Base-by-base conservation (phyloP, 1,140 invertebrate genomes). In the Drosophila arizonae region DNA sequence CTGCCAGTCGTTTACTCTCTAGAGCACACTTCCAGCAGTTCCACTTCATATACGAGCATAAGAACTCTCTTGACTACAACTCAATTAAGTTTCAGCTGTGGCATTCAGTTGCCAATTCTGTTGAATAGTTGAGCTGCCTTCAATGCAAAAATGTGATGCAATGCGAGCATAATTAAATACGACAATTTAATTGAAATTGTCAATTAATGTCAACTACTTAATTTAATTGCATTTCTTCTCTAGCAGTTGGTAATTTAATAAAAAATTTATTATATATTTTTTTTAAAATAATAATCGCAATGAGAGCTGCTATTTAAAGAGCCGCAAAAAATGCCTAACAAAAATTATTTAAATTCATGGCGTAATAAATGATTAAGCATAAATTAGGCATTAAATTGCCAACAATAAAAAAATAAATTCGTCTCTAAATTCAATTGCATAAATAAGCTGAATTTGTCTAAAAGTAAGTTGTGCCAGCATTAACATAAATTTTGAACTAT, bases 401-500 rank as follows among this genome's bases (percentile, higher is more conserved):
- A 46, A 3, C 6, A 17, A 46, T 17, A 46, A 15, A 45, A 45
- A 15, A 6, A 45, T 45, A 45, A 2, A 45, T 45, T 17, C 15
- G 15, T 45, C 6, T 45, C 6, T 11, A 13, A 26, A 6, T 51
- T 51, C 10, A 28, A 26, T n/a, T 51, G 50, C 24, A 28, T 30
- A 28, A 28, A 30, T 15, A 52, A 52, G 26, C 50, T 28, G n/a
- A 26, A 30, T 30, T 28, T 30, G 50, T 26, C 50, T 15, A 28
- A 6, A 52, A 52, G 24, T 26, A 15, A 30, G 11, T 52, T 30
- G 26, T 41, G 2, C 10, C 11, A 11, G 36, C 36, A 58, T 58
- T 58, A 54, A 17, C 50, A 54, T 56, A 56, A 66, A 33, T 17
- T 56, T 66, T 24, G 45, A 51, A 30, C 50, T 52, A 52, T 58